These are phyloP conservation scores for Brachypteracias leptosomus DNA, from an alignment of 2,113 vertebrate species.

Conservation along the genomic window DNA sequence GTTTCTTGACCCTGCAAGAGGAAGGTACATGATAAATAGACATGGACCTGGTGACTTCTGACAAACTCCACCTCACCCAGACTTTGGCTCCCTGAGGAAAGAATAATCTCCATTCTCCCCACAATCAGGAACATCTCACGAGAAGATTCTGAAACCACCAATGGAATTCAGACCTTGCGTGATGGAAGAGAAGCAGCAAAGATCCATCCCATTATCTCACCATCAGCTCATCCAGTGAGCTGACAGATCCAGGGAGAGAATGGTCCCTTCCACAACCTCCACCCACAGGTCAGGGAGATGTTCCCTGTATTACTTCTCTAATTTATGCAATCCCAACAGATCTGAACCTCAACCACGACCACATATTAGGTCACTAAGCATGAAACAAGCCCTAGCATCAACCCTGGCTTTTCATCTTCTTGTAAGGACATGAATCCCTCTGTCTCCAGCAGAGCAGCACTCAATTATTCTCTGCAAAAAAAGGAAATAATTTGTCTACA, in stretches of 20 bases:
- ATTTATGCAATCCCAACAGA: background rate
- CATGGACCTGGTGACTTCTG: background rate
- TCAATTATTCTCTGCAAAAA: background rate
- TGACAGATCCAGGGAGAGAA: background rate
- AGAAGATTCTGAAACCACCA: background rate
- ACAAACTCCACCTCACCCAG: background rate
- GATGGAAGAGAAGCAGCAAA: background rate
- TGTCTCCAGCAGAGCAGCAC: background rate
- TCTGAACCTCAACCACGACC: background rate
- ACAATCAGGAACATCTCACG: background rate
- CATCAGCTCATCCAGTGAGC: no score
- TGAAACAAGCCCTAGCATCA: background rate
- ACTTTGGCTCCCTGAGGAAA: background rate
- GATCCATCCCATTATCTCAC: background rate
- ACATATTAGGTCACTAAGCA: background rate
- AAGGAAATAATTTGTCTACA: background rate
- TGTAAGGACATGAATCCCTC: no score
- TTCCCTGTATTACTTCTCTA: background rate
- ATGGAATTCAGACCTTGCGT: background rate
- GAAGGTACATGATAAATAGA: constrained; percentile 6
- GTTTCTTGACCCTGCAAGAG: background rate
- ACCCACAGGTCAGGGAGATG: background rate
- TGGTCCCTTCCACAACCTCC: background rate
- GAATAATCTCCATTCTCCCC: background rate
- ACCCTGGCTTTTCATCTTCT: background rate